A percentile compares a stretch with the other conserved stretches of the same genome.
Conservation (phyloP, 1,140 invertebrate species). For the Trichonephila inaurata region DNA sequence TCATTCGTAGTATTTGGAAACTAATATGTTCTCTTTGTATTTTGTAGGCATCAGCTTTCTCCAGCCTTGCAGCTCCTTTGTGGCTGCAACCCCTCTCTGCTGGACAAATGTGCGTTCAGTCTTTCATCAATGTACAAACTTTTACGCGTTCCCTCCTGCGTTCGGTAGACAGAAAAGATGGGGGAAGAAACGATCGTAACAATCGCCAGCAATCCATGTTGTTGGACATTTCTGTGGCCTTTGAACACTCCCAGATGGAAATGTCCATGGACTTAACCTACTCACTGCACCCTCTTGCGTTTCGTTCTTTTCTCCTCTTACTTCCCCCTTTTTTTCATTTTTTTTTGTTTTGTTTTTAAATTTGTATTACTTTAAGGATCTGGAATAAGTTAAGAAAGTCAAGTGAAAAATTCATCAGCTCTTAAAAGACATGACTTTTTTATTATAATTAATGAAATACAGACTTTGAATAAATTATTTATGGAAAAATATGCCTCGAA, state of each 20-base stretch:
- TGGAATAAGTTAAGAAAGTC: neutral
- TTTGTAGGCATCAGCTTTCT: constrained; percentile 58
- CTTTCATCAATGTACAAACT: constrained; percentile 61
- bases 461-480: neutral
- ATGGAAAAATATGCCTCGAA: neutral
- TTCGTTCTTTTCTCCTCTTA: neutral
- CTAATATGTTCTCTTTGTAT: neutral
- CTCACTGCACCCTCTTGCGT: neutral
- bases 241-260: neutral
- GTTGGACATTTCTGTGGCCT: constrained; percentile 29
- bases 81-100: constrained; percentile 46
- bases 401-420: neutral
- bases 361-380: neutral
- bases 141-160: constrained; percentile 10
- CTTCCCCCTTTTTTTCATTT: neutral
- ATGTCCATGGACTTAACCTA: constrained; percentile 19
- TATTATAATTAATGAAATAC: neutral
- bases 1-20: neutral
- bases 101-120: constrained; percentile 70
- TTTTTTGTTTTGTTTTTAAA: neutral
- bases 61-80: constrained; percentile 49
- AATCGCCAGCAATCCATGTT: neutral
- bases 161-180: constrained; percentile 9
- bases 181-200: neutral
- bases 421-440: neutral